Evolutionary conservation across 2,888 invertebrate genomes (phyloP).

Genomic region (Drosophila quasianomalipes): DNA sequence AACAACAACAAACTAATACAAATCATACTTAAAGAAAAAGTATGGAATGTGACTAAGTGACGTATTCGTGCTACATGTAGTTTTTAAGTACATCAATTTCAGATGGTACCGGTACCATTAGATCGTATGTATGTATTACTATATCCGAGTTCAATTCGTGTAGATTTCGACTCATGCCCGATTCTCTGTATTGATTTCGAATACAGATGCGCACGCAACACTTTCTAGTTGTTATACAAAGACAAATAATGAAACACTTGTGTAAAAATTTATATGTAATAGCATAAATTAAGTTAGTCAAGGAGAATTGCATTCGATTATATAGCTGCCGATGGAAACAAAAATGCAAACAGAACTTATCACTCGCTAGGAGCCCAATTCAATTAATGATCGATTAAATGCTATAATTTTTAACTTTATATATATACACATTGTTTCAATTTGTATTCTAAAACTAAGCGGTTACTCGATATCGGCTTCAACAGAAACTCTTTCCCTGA

Average conservation of each 20-base stretch:
- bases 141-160: slow-evolving; percentile 48
- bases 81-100: slow-evolving; percentile 52
- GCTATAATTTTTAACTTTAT: slow-evolving; percentile 48
- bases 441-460: slow-evolving; percentile 55
- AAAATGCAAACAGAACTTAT: slow-evolving; percentile 62
- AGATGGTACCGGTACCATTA: slow-evolving; percentile 36
- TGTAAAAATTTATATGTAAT: slow-evolving; percentile 78
- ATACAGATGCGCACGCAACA: slow-evolving; percentile 53
- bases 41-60: slow-evolving; percentile 47
- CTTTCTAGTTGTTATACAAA: slow-evolving; percentile 80
- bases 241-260: slow-evolving; percentile 73
- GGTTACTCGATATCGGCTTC: slow-evolving; percentile 61
- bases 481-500: slow-evolving; percentile 45
- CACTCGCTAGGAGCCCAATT: slow-evolving; percentile 66
- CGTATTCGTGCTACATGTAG: slow-evolving; percentile 57
- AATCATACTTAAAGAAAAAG: slow-evolving; percentile 6
- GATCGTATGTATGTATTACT: slow-evolving; percentile 41
- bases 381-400: slow-evolving; percentile 53
- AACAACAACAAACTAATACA: slow-evolving; percentile 27
- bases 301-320: slow-evolving; percentile 69
- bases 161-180: slow-evolving; percentile 19
- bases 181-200: slow-evolving; percentile 38
- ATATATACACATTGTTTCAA: slow-evolving; percentile 60
- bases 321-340: slow-evolving; percentile 51
- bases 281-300: slow-evolving; percentile 79